Percentiles rank a stretch among this genome's conserved stretches.
phyloP scores from a whole-genome alignment of 2,113 vertebrate species.

The Rhinoptilus africanus region DNA sequence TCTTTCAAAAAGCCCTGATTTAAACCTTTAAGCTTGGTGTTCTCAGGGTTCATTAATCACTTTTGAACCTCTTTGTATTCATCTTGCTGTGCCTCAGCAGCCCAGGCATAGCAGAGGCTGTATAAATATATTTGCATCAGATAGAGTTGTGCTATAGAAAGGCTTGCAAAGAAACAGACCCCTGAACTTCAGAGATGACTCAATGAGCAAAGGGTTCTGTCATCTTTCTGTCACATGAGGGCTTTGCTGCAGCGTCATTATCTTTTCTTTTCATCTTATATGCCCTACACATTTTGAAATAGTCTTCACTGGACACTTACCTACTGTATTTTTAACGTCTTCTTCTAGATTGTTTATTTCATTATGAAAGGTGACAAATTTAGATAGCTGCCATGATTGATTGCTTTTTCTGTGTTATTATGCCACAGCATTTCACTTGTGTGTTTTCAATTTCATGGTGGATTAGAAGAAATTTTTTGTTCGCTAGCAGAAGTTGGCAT shows the following conservation, averaged over 20 bases:
- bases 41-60: neutral
- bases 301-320: neutral
- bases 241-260: neutral
- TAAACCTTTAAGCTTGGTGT: neutral
- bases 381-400: neutral
- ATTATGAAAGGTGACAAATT: neutral
- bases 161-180: neutral
- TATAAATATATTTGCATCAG: neutral
- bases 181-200: neutral
- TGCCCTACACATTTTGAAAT: neutral
- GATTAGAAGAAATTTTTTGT: neutral
- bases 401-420: neutral
- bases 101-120: neutral
- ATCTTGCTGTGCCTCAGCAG: neutral
- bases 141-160: neutral
- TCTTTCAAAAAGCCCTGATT: neutral
- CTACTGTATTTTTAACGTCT: neutral
- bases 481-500: neutral
- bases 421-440: neutral
- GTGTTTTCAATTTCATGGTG: slow-evolving; percentile 13
- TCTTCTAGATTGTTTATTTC: neutral
- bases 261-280: neutral
- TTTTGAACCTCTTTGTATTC: neutral
- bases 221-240: neutral
- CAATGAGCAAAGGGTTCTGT: neutral